Percentiles rank a stretch among this genome's conserved stretches.
These are phyloP conservation scores for Nannobrachium achirus DNA, from an alignment of 2,113 vertebrate genomes.

Conservation along the genomic window DNA sequence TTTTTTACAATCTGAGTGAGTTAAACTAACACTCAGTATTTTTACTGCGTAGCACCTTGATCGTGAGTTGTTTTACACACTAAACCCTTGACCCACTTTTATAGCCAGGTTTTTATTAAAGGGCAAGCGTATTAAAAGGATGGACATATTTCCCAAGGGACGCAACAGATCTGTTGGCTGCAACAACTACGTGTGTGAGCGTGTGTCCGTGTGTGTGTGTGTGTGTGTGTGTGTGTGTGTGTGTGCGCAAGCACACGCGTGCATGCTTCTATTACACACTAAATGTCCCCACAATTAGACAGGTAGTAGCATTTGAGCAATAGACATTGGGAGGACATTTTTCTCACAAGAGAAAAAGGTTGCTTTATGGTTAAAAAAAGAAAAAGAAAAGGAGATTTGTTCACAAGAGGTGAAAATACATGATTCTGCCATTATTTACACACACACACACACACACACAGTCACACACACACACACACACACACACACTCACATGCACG, in stretches of 20 bases:
- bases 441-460: too few relatives aligned
- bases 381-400: too few relatives aligned
- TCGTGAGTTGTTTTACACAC: constrained; percentile 38
- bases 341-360: too few relatives aligned
- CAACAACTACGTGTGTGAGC: constrained; percentile 9
- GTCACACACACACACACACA: too few relatives aligned
- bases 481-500: too few relatives aligned
- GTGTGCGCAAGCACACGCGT: neutral
- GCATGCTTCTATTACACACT: neutral
- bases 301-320: neutral
- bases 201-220: neutral
- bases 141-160: constrained; percentile 61
- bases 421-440: too few relatives aligned
- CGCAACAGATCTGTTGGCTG: constrained; percentile 30
- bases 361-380: too few relatives aligned
- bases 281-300: neutral
- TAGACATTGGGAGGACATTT: too few relatives aligned
- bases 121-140: constrained; percentile 52
- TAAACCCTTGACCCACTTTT: constrained; percentile 41
- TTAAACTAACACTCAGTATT: too few relatives aligned
- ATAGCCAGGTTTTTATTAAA: constrained; percentile 58
- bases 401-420: too few relatives aligned
- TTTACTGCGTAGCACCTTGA: constrained; percentile 3
- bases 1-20: too few relatives aligned
- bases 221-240: neutral